Percentiles rank a stretch among this genome's conserved stretches.
phyloP scores from a whole-genome alignment of 2,797 vertebrate species.

The Myotis myotis region DNA sequence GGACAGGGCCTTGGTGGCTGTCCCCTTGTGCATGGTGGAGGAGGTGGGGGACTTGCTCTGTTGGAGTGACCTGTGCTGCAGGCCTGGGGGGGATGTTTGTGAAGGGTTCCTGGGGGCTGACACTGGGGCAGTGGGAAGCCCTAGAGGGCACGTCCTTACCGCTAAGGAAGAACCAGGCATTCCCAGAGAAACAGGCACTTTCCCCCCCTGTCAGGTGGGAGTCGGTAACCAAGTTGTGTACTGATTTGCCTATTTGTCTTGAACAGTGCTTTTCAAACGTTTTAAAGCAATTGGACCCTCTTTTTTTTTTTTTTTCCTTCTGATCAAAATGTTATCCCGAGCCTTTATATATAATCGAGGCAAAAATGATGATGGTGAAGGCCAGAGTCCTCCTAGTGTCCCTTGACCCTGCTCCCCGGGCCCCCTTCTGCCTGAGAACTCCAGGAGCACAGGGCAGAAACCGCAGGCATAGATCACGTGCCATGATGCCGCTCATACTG shows the following conservation, averaged over 20 bases:
- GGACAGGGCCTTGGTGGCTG: background rate
- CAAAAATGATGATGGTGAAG: background rate
- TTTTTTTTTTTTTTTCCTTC: background rate
- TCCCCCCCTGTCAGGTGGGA: background rate
- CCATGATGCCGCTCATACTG: background rate
- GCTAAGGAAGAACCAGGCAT: background rate
- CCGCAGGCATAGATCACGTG: fast-evolving
- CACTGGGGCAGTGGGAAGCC: background rate
- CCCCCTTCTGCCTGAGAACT: background rate
- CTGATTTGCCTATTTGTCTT: background rate
- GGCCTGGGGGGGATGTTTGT: background rate
- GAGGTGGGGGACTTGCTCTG: background rate
- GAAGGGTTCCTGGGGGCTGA: background rate
- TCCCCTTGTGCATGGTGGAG: fast-evolving
- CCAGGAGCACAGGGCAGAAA: background rate
- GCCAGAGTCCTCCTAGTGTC: background rate
- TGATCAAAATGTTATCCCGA: background rate
- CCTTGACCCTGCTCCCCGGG: too few relatives aligned
- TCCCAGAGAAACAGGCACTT: background rate
- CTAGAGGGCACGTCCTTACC: background rate
- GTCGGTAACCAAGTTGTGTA: background rate
- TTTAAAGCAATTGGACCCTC: background rate
- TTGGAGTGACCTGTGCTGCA: fast-evolving
- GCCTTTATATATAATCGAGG: background rate
- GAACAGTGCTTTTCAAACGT: background rate